Evolutionary conservation across 2,888 invertebrate genomes (phyloP).

Genomic region (Tineola bisselliella): DNA sequence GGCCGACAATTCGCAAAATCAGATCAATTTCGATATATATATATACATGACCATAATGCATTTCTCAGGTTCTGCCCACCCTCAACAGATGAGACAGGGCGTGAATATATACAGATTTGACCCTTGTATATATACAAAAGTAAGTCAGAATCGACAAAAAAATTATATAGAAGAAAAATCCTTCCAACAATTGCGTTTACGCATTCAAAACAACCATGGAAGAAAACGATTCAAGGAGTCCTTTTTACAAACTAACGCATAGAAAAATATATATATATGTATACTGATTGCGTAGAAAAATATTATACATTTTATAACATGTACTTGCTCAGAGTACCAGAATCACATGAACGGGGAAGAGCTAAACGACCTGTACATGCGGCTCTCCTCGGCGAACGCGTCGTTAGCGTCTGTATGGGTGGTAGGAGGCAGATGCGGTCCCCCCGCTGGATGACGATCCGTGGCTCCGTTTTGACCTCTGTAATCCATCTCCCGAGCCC

Average conservation of each 20-base stretch:
- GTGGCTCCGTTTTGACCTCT: constrained; percentile 55
- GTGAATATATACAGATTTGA: too few species aligned
- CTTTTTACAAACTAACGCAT: background rate
- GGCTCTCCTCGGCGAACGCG: constrained; percentile 14
- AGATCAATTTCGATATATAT: too few species aligned
- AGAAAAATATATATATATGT: background rate
- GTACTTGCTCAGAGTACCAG: constrained; percentile 9
- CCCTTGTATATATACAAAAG: too few species aligned
- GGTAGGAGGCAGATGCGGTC: constrained; percentile 52
- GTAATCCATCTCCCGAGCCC: constrained; percentile 59
- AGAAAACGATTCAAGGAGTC: background rate
- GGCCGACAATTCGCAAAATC: background rate
- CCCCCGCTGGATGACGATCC: constrained; percentile 41
- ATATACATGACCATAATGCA: background rate
- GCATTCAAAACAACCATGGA: too few species aligned
- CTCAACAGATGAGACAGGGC: too few species aligned
- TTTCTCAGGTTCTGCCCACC: background rate
- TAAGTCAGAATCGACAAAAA: too few species aligned
- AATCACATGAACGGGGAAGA: constrained; percentile 4
- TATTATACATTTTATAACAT: background rate
- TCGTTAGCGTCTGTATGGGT: constrained; percentile 59
- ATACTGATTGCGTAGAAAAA: constrained; percentile 4
- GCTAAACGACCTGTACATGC: background rate
- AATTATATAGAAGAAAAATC: too few species aligned
- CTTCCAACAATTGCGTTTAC: too few species aligned